These are phyloP conservation scores for Notamacropus eugenii DNA, from an alignment of 2,797 vertebrate genomes.

Conservation along the genomic window DNA sequence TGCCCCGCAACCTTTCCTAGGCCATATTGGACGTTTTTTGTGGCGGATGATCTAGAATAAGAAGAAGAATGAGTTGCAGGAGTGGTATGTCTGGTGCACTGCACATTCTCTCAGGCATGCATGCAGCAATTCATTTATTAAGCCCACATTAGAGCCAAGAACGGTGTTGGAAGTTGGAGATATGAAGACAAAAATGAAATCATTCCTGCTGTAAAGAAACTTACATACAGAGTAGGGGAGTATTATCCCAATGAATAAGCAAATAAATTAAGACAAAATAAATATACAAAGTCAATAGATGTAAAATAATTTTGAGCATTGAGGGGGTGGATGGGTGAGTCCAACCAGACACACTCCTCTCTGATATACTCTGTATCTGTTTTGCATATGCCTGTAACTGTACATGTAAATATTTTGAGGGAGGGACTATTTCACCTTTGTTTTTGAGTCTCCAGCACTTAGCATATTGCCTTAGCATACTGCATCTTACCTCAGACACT, in stretches of 20 bases:
- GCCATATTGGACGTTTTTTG: neutral
- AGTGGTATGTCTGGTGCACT: neutral
- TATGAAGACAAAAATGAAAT: neutral
- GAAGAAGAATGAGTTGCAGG: neutral
- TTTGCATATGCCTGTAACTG: neutral
- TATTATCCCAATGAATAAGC: neutral
- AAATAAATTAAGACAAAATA: neutral
- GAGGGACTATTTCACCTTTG: neutral
- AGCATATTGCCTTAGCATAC: neutral
- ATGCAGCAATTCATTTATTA: neutral
- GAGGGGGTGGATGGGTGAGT: neutral
- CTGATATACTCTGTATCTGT: neutral
- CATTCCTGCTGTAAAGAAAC: neutral
- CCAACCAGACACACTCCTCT: neutral
- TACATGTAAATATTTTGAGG: neutral
- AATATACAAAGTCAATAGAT: neutral
- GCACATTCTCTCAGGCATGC: neutral
- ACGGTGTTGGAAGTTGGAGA: neutral
- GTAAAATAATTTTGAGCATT: neutral
- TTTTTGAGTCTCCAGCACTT: neutral
- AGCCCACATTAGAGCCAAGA: neutral
- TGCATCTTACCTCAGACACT: too few species aligned
- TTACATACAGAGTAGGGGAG: neutral
- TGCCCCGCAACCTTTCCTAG: neutral
- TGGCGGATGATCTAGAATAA: neutral